These are phyloP conservation scores for Ceraclea dissimilis DNA, from an alignment of 2,888 invertebrate species.

Conservation along the genomic window DNA sequence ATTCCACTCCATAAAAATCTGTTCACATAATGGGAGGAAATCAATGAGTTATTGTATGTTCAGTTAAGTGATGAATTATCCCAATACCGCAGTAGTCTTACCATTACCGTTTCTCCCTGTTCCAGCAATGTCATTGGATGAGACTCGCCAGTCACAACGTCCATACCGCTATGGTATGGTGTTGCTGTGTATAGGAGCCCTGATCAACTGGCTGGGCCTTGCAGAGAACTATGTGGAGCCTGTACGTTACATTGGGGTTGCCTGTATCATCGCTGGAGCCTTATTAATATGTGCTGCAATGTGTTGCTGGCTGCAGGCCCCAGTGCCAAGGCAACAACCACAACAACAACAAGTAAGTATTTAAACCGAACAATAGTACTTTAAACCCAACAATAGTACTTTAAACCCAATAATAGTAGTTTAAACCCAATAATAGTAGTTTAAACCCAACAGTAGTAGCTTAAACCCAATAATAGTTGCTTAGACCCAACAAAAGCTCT, in stretches of 20 bases:
- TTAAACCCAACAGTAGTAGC: no score
- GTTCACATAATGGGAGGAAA: no score
- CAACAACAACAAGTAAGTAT: constrained; percentile 38
- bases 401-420: no score
- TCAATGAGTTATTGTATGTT: no score
- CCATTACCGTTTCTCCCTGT: background rate
- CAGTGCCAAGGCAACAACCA: constrained; percentile 29
- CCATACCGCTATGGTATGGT: constrained; percentile 65
- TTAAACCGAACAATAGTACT: no score
- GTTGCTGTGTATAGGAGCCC: constrained; percentile 60
- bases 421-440: no score
- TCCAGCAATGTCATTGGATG: constrained; percentile 58
- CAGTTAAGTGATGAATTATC: no score
- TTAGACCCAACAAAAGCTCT: no score
- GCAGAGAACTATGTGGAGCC: constrained; percentile 67
- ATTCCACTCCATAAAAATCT: no score
- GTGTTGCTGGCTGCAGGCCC: constrained; percentile 64
- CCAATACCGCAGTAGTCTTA: no score
- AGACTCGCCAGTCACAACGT: constrained; percentile 58
- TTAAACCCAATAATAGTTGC: no score
- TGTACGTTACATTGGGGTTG: constrained; percentile 64
- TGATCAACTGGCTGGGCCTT: constrained; percentile 67
- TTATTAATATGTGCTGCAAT: constrained; percentile 65
- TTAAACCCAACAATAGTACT: background rate
- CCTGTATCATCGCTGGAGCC: constrained; percentile 66